Evolutionary conservation across 2,113 vertebrate genomes (phyloP).

Genomic region (Brachyistius frenatus): DNA sequence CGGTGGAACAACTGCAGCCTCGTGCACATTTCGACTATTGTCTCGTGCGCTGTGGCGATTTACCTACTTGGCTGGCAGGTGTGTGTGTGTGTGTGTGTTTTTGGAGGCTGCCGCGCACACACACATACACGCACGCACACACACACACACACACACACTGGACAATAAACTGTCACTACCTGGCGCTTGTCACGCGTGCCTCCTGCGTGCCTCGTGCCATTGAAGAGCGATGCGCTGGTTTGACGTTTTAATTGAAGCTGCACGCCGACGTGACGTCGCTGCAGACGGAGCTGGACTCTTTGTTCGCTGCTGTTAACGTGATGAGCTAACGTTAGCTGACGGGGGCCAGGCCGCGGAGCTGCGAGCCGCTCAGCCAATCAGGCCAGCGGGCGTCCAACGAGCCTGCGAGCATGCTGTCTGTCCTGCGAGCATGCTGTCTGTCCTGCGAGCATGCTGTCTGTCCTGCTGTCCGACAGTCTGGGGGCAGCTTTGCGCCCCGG

Average conservation of each 20-base stretch:
- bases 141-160: constrained; percentile 25
- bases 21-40: neutral
- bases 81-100: constrained; percentile 41
- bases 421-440: no score
- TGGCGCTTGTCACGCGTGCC: constrained; percentile 3
- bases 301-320: constrained; percentile 76
- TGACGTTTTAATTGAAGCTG: neutral
- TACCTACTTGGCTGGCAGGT: constrained; percentile 49
- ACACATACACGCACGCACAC: constrained; percentile 3
- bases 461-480: no score
- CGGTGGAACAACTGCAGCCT: neutral
- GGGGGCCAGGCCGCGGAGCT: constrained; percentile 61
- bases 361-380: constrained; percentile 67
- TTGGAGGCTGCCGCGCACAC: constrained; percentile 12
- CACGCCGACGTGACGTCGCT: neutral
- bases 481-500: neutral
- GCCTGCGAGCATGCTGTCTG: constrained; percentile 35
- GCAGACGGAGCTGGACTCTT: constrained; percentile 55
- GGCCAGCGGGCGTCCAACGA: constrained; percentile 39
- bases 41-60: constrained; percentile 27
- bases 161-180: constrained; percentile 70
- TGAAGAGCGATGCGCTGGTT: neutral
- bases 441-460: neutral
- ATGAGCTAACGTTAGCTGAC: constrained; percentile 70
- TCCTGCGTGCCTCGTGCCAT: neutral